Evolutionary conservation across 1,140 invertebrate species (phyloP), one percentile per base, ranked within the genome.

Genomic region (Orussus abietinus): DNA sequence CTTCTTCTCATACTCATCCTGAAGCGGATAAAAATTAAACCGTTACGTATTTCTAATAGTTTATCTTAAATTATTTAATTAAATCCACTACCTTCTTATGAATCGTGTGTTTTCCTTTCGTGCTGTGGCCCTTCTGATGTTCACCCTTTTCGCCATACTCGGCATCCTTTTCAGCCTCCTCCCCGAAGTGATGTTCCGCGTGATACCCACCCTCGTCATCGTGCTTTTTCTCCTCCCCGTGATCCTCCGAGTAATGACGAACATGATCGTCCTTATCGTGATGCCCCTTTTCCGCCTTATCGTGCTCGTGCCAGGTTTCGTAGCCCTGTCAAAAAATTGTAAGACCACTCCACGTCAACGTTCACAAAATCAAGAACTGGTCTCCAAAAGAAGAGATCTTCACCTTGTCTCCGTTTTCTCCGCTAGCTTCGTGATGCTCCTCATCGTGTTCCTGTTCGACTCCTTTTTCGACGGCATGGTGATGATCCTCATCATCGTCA

Each of bases 1-100:
- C 12, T 74, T 69, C 39, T 77, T 77, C 35, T 74, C 62, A 41
- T 64, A 77, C 40, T 76, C 75, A 40, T 77, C 72, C 70, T 73
- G 11, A 4, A 19, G 3, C 12, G 5, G 18, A 18, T 40, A 17
- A 12, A 20, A 25, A 9, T 36, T 36, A 18, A 11, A 20, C 6
- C 10, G 14, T 4, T 1, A 15, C 14, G 18, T 30, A 30, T 40
- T 12, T 29, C 31, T 5, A 19, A 35, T 35, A 21, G 3, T 18
- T 33, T 33, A 19, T 11, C n/a, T 21, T 5, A 17, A 39, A 30
- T 30, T 14, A 38, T 19, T 38, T 38, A 11, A 22, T 12, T 13
- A 5, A 4, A 13, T 38, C n/a, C 13, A n/a, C 15, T 36, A 70
- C 69, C 61, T 75, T 75, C 40, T 77, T 75, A 39, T 77, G 72